A percentile compares a stretch with the other conserved stretches of the same genome.
These are phyloP conservation scores for Oligia latruncula DNA, from an alignment of 2,888 invertebrate genomes.

Conservation along the genomic window DNA sequence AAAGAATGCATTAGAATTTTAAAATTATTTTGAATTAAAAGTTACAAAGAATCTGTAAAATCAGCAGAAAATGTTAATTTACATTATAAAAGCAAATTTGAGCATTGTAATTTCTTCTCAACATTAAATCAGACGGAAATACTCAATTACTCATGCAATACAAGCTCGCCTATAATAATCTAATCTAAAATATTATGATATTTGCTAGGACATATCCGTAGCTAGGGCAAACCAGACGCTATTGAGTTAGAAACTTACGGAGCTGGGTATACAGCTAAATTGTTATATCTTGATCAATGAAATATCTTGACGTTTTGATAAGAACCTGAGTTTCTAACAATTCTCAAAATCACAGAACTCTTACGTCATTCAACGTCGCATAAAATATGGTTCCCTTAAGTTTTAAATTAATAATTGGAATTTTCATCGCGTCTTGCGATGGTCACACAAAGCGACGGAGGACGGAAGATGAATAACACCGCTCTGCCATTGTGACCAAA, in stretches of 20 bases:
- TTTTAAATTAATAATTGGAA: slow-evolving; percentile 46
- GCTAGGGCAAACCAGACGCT: neutral
- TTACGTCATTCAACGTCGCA: slow-evolving; percentile 14
- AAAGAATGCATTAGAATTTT: neutral
- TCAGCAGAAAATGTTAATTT: neutral
- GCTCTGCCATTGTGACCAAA: slow-evolving; percentile 65
- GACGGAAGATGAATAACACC: slow-evolving; percentile 65
- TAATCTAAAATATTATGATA: too few species aligned
- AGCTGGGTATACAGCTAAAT: neutral
- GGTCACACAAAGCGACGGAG: slow-evolving; percentile 54
- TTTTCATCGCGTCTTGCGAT: slow-evolving; percentile 57
- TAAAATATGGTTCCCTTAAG: slow-evolving; percentile 31
- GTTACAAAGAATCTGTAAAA: neutral
- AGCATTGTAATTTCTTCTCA: neutral
- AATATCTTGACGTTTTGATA: slow-evolving; percentile 3
- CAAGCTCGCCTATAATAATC: neutral
- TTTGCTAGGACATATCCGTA: neutral
- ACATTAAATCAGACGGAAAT: neutral
- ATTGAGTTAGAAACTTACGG: neutral
- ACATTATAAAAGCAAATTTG: neutral
- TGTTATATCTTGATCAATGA: neutral
- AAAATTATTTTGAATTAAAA: neutral
- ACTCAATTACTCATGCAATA: neutral
- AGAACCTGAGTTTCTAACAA: neutral
- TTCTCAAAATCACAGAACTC: neutral